These are phyloP conservation scores for Scomber japonicus DNA, from an alignment of 2,113 vertebrate genomes.

Conservation along the genomic window DNA sequence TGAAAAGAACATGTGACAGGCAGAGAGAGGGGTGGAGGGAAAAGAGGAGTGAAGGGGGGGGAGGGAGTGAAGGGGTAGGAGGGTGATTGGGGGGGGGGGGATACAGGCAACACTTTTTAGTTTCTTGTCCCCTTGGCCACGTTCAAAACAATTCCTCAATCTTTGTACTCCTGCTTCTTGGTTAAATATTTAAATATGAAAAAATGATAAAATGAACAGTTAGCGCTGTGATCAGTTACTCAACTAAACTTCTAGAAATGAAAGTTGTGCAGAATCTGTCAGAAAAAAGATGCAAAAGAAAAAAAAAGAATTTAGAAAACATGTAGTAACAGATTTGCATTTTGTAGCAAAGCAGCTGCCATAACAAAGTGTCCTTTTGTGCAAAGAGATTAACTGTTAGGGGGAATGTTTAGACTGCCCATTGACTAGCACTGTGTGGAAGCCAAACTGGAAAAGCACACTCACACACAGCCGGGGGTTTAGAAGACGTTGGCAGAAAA, in stretches of 20 bases:
- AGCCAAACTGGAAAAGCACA: slow-evolving; percentile 61
- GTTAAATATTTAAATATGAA: background rate
- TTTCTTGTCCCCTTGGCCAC: slow-evolving; percentile 58
- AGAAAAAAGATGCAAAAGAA: background rate
- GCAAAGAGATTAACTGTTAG: slow-evolving; percentile 80
- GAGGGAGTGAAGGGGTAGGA: background rate
- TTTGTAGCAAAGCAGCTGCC: slow-evolving; percentile 77
- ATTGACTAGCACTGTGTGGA: slow-evolving; percentile 57
- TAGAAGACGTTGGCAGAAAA: slow-evolving; percentile 28
- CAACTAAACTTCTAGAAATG: background rate
- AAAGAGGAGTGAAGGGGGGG: slow-evolving; percentile 9
- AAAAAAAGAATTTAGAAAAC: slow-evolving; percentile 47
- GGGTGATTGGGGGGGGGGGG: slow-evolving; percentile 30
- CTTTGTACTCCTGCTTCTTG: slow-evolving; percentile 8
- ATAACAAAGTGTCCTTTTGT: slow-evolving; percentile 81
- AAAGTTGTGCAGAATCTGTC: background rate
- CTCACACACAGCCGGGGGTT: slow-evolving; percentile 23
- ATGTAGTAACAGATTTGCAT: slow-evolving; percentile 76
- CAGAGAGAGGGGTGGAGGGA: slow-evolving; percentile 60
- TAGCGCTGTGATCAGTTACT: background rate
- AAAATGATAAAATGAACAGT: background rate
- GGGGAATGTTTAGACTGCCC: slow-evolving; percentile 72
- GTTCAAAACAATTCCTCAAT: slow-evolving; percentile 49
- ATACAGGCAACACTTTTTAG: slow-evolving; percentile 72
- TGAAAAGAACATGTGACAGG: slow-evolving; percentile 87